These are phyloP conservation scores for Pitta sordida DNA, from an alignment of 2,113 vertebrate genomes.

Conservation along the genomic window DNA sequence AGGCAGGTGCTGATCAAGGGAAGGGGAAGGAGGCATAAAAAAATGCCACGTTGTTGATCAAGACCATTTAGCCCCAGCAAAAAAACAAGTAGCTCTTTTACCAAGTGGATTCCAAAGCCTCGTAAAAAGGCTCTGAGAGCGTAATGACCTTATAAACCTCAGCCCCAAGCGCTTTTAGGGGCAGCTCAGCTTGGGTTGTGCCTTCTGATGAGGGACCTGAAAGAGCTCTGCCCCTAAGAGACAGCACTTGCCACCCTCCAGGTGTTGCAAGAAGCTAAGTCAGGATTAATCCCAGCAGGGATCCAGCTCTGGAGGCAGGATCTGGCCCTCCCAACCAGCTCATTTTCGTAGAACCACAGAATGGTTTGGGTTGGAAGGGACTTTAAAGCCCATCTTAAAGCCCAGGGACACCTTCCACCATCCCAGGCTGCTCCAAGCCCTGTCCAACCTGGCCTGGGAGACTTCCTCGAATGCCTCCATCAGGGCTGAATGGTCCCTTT, in stretches of 20 bases:
- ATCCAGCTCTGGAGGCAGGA: background rate
- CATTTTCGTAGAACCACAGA: background rate
- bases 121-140: background rate
- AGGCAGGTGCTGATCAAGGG: slow-evolving; percentile 2
- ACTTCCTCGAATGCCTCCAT: accelerated
- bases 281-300: background rate
- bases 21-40: background rate
- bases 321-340: background rate
- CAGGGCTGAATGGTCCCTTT: background rate
- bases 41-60: accelerated
- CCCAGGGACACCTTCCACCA: background rate
- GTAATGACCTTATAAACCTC: background rate
- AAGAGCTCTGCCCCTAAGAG: background rate
- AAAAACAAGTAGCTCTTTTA: background rate
- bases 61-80: background rate
- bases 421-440: background rate
- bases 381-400: background rate
- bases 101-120: background rate
- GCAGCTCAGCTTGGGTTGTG: background rate
- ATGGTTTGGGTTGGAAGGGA: background rate
- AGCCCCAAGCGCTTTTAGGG: background rate
- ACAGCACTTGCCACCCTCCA: accelerated
- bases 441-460: background rate
- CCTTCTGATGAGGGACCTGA: accelerated
- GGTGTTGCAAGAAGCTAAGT: background rate